phyloP scores from a whole-genome alignment of 2,113 vertebrate species.

The Ovibos moschatus region DNA sequence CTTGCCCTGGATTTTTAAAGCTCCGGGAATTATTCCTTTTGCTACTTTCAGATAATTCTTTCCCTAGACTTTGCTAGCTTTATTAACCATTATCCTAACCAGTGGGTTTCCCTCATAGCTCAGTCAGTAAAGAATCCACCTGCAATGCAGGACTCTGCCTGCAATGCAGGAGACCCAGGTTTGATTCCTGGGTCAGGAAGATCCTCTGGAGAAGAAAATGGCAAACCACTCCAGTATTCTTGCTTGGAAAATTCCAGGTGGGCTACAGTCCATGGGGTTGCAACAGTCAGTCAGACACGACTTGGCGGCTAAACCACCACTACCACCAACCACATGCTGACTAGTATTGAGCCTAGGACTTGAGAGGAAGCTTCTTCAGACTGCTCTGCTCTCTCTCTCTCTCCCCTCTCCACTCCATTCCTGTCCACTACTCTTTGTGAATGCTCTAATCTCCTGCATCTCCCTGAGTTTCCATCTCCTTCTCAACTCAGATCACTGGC shows the following conservation, averaged over 20 bases:
- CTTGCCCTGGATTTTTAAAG: background rate
- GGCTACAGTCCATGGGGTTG: background rate
- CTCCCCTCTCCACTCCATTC: background rate
- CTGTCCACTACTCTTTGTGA: background rate
- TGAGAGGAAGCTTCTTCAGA: background rate
- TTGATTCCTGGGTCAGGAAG: background rate
- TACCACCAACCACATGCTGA: background rate
- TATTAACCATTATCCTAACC: background rate
- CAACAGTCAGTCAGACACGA: background rate
- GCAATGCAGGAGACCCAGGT: background rate
- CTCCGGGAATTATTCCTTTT: background rate
- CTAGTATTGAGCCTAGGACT: background rate
- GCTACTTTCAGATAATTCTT: background rate
- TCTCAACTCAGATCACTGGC: background rate
- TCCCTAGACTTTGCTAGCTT: background rate
- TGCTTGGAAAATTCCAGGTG: background rate
- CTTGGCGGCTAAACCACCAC: background rate
- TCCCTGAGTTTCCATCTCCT: background rate
- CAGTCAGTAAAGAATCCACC: background rate
- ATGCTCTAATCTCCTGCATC: background rate
- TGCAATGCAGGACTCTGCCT: background rate
- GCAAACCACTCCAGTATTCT: background rate
- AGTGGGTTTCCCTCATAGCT: background rate
- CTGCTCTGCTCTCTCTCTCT: background rate
- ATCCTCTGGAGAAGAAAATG: background rate